Conservation (phyloP, 2,113 vertebrate genomes). For the Platysteira castanea region DNA sequence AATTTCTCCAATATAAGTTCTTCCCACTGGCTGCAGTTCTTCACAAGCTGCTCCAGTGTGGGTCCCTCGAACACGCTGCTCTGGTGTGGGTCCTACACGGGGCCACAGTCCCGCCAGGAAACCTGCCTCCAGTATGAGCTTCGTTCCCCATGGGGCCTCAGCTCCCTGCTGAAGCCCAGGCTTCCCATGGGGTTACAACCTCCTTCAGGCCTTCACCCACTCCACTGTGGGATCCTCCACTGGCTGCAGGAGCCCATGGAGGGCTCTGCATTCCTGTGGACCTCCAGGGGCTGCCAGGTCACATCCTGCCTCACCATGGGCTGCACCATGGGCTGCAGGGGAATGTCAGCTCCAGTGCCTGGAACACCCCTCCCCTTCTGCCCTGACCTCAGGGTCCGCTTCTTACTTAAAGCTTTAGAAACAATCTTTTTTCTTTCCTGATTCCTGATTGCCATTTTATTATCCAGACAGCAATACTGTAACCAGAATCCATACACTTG, state of each 20-base stretch:
- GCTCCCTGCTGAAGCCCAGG: neutral
- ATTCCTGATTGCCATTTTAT: neutral
- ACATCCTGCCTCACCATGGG: neutral
- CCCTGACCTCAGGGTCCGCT: neutral
- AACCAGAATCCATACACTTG: neutral
- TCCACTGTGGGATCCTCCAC: neutral
- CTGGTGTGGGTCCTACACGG: neutral
- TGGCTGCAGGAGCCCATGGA: neutral
- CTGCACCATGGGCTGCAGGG: neutral
- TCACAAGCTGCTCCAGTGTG: neutral
- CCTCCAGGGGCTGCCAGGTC: neutral
- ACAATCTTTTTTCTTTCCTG: neutral
- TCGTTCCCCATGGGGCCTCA: accelerated
- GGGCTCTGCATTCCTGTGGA: neutral
- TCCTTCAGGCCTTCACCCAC: neutral
- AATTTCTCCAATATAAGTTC: too few relatives aligned
- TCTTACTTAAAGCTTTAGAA: neutral
- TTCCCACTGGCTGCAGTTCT: neutral
- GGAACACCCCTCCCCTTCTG: neutral
- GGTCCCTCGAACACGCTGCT: neutral
- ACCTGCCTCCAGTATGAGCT: neutral
- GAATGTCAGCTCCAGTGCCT: neutral
- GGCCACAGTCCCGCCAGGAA: neutral
- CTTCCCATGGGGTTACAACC: neutral
- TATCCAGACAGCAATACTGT: neutral